Conservation (phyloP, 2,797 vertebrate genomes). For the Centropyge bicolor region DNA sequence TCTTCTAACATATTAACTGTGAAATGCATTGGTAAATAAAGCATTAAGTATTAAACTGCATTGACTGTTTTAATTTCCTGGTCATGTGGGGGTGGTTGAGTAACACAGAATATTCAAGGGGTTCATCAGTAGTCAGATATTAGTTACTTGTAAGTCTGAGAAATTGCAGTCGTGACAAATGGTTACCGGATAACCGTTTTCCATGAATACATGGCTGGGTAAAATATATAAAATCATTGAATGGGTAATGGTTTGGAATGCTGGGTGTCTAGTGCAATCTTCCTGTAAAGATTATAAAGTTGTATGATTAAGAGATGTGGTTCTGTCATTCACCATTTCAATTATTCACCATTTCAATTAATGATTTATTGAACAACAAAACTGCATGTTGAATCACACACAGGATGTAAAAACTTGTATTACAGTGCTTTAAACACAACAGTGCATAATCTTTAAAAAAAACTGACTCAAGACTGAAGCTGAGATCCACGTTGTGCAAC, state of each 20-base stretch:
- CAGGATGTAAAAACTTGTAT: background rate
- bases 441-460: too few relatives aligned
- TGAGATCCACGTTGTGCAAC: background rate
- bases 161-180: too few relatives aligned
- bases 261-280: background rate
- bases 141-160: too few relatives aligned
- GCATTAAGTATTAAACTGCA: background rate
- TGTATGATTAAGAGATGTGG: too few relatives aligned
- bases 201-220: too few relatives aligned
- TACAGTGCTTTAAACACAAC: background rate
- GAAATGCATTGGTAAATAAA: background rate
- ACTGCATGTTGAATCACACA: background rate
- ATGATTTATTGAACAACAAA: background rate
- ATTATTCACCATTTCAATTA: background rate
- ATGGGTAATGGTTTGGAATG: background rate
- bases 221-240: background rate
- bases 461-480: background rate
- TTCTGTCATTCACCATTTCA: background rate
- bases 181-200: too few relatives aligned
- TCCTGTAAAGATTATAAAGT: background rate
- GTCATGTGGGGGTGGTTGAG: background rate
- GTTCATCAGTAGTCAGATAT: too few relatives aligned
- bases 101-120: background rate
- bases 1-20: background rate
- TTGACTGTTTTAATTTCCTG: background rate